These are phyloP conservation scores for Parazoanthus atlanticus DNA, from an alignment of 92 coral and sea anemone species.

Conservation along the genomic window DNA sequence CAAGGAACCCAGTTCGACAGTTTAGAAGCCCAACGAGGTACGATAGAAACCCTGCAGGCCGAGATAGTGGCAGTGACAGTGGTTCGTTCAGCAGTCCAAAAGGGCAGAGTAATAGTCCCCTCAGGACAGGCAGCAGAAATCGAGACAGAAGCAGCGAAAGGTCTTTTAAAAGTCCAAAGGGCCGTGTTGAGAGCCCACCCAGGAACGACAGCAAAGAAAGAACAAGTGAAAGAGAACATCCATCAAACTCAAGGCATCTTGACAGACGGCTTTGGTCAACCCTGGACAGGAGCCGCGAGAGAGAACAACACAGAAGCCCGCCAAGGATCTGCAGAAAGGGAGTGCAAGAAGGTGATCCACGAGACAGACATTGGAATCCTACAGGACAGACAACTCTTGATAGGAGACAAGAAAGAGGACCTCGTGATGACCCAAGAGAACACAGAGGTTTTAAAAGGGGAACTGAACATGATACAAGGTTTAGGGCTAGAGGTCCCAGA, in stretches of 20 bases:
- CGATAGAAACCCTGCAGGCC: background rate
- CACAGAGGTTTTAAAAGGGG: background rate
- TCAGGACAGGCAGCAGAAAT: background rate
- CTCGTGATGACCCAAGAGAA: background rate
- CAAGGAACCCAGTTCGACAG: background rate
- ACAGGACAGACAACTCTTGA: background rate
- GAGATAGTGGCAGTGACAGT: background rate
- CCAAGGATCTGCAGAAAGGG: background rate
- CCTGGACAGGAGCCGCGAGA: background rate
- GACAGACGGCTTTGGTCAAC: background rate
- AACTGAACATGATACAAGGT: background rate
- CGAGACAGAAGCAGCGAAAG: conserved; percentile 5
- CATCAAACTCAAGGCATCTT: background rate
- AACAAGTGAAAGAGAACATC: background rate
- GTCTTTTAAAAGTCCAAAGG: background rate
- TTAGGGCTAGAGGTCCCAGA: background rate
- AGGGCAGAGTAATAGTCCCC: background rate
- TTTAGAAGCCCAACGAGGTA: background rate
- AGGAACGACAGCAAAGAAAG: conserved; percentile 3
- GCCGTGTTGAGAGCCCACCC: background rate
- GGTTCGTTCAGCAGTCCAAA: background rate
- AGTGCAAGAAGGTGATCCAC: background rate
- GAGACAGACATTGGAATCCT: background rate
- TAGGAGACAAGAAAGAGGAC: conserved; percentile 10
- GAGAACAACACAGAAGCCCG: conserved; percentile 13